phyloP scores from a whole-genome alignment of 2,888 invertebrate genomes.

The Caenorhabditis plicata region DNA sequence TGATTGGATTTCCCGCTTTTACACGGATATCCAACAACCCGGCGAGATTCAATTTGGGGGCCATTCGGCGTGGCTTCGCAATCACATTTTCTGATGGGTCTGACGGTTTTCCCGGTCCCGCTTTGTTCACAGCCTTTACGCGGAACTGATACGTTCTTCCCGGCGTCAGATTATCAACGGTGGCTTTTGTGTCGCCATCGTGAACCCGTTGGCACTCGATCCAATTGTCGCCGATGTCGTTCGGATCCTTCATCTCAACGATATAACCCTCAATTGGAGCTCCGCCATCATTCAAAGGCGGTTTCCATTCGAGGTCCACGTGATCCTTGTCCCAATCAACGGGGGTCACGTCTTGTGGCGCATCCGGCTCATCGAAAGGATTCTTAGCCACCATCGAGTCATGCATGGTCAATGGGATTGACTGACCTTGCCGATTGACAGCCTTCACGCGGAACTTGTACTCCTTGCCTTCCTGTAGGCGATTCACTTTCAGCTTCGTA shows the following conservation, averaged over 20 bases:
- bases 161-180: slow-evolving; percentile 83
- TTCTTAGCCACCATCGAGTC: slow-evolving; percentile 89
- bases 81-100: slow-evolving; percentile 83
- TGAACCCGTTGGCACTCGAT: slow-evolving; percentile 60
- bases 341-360: slow-evolving; percentile 69
- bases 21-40: slow-evolving; percentile 86
- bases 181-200: slow-evolving; percentile 69
- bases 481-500: slow-evolving; percentile 71
- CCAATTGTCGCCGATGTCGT: slow-evolving; percentile 65
- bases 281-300: slow-evolving; percentile 88
- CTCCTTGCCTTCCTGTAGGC: slow-evolving; percentile 88
- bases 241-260: slow-evolving; percentile 66
- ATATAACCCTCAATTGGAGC: slow-evolving; percentile 74
- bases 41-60: slow-evolving; percentile 85
- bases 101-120: slow-evolving; percentile 85
- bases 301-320: slow-evolving; percentile 92
- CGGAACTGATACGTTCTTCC: slow-evolving; percentile 86
- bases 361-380: slow-evolving; percentile 73
- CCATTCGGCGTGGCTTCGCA: slow-evolving; percentile 75
- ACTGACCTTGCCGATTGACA: slow-evolving; percentile 90
- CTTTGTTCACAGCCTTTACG: slow-evolving; percentile 75
- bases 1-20: slow-evolving; percentile 86
- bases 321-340: slow-evolving; percentile 93
- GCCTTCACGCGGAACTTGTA: slow-evolving; percentile 91
- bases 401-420: slow-evolving; percentile 78